Conservation (phyloP, 2,797 vertebrate species). For the Meriones psammophilus region DNA sequence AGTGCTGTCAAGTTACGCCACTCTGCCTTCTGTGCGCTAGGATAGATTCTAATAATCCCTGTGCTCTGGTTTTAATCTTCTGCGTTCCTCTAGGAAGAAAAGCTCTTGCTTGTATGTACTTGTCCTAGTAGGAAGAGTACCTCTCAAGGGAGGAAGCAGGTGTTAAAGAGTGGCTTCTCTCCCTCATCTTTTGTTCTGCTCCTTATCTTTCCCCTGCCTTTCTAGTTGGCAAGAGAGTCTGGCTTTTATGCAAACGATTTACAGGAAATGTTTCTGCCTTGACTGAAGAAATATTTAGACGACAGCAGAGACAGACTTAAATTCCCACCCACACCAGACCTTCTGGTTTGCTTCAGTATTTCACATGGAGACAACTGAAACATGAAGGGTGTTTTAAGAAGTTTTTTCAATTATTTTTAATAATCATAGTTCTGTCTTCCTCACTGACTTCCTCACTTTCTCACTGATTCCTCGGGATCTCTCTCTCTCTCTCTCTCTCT, state of each 20-base stretch:
- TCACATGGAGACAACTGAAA: slow-evolving; percentile 50
- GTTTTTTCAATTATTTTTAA: slow-evolving; percentile 63
- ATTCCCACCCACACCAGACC: slow-evolving; percentile 49
- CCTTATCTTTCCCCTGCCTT: neutral
- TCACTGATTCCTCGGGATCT: neutral
- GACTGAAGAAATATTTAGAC: slow-evolving; percentile 80
- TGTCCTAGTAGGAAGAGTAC: neutral
- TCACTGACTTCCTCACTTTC: neutral
- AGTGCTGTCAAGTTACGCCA: neutral
- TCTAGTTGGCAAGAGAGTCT: slow-evolving; percentile 60
- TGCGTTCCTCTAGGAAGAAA: slow-evolving; percentile 14
- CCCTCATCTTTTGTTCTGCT: neutral
- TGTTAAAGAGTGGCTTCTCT: slow-evolving; percentile 39
- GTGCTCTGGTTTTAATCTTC: neutral
- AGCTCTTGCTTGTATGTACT: slow-evolving; percentile 4
- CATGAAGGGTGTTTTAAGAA: slow-evolving; percentile 41
- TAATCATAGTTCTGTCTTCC: slow-evolving; percentile 46
- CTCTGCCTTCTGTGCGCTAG: neutral
- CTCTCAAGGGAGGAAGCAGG: slow-evolving; percentile 52
- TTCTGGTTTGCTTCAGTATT: slow-evolving; percentile 66
- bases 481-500: neutral
- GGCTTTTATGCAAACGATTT: slow-evolving; percentile 63
- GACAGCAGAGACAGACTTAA: slow-evolving; percentile 65
- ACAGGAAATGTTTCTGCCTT: slow-evolving; percentile 73
- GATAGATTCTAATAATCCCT: neutral